Evolutionary conservation across 2,113 vertebrate genomes (phyloP).

Genomic region (Ameiurus melas): DNA sequence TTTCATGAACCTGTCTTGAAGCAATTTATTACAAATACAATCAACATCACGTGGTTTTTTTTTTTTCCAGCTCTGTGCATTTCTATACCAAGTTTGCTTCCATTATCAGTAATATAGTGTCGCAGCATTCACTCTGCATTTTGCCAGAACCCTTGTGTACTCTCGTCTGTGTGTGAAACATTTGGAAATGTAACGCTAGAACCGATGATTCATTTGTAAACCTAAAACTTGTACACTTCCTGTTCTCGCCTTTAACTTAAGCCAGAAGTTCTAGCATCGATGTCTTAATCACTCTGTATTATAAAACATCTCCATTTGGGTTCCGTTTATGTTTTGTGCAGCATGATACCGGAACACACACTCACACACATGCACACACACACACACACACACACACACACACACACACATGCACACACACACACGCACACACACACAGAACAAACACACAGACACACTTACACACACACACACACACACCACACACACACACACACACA

Average conservation of each 20-base stretch:
- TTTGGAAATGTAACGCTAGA: constrained; percentile 22
- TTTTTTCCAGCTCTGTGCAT: not conserved
- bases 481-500: too few relatives aligned
- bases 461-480: not conserved
- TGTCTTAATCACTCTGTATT: constrained; percentile 28
- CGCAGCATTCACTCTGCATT: not conserved
- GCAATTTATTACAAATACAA: not conserved
- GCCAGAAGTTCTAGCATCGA: constrained; percentile 20
- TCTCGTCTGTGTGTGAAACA: not conserved
- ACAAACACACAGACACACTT: too few relatives aligned
- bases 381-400: constrained; percentile 30
- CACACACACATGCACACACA: not conserved
- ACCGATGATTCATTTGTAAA: constrained; percentile 18
- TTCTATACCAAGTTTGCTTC: not conserved
- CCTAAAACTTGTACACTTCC: constrained; percentile 18
- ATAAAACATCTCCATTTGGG: constrained; percentile 2
- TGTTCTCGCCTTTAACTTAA: constrained; percentile 7
- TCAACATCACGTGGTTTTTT: not conserved
- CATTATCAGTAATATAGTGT: not conserved
- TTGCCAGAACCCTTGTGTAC: not conserved
- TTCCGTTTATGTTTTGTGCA: constrained; percentile 4
- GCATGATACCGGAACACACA: constrained; percentile 20
- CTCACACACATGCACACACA: too few relatives aligned
- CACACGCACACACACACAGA: too few relatives aligned
- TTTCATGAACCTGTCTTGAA: not conserved